Base-by-base conservation (phyloP, 1,140 invertebrate species). In the Trichomalopsis sarcophagae region DNA sequence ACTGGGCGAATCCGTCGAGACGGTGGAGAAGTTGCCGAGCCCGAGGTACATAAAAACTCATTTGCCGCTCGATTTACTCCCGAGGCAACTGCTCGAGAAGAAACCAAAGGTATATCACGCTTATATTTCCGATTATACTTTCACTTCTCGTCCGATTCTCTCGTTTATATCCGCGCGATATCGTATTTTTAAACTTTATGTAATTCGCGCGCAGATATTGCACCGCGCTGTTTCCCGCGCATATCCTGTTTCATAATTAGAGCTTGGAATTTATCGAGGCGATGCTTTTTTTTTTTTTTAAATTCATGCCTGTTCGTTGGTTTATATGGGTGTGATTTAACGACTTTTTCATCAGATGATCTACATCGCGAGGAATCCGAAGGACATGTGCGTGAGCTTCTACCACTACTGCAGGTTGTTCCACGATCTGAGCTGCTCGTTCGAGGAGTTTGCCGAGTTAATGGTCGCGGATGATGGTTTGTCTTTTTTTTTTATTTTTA, bases 381-480 rank as follows among this genome's bases (percentile, higher is more conserved):
- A 99, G 92, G 98, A 99, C 90, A 95, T 97, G 84, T 97, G 97
- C 74, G 97, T 99, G 0, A 99, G 98, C 0, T 98, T 97, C 90
- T 99, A 97, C 90, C 96, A 99, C 91, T 98, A 98, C 89, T 96
- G 95, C 87, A 94, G 93, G 87, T 88, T 96, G n/a, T 94, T 97
- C 21, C 96, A 97, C 86, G 94, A 95, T 11, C 91, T 97, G 0
- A 62, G 55, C 82, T 96, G 96, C 0, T 94, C 94, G 2, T 97
- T 98, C 88, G 95, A 97, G n/a, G 95, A 97, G 13, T 98, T 98
- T 90, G 96, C 96, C 66, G 95, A 97, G 73, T 90, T 97, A 2
- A 97, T 98, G 90, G 88, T 98, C 30, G 92, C 94, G 69, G 96
- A 96, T 44, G 95, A 94, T 91, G 91, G 94, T 27, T 27, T 94